Base-by-base conservation (phyloP, 2,113 vertebrate species). In the Cryptomyrus ogoouensis region DNA sequence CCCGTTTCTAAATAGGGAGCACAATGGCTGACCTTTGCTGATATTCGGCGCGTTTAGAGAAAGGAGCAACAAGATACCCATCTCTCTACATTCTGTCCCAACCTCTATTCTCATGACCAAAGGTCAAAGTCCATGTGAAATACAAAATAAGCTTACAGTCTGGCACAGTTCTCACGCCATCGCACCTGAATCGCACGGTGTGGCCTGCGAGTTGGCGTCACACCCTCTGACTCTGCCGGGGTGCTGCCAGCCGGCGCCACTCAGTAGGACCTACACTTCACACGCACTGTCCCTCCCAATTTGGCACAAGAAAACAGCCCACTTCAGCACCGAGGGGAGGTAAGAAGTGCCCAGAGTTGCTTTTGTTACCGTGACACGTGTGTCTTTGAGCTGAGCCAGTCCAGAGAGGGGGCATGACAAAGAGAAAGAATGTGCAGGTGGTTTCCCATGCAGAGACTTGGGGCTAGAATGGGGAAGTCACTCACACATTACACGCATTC, bases 1-100 rank as follows among this genome's bases (percentile, higher is more conserved):
- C 46, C 56, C 5, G 15, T 50, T 90, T 87, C 56, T 74, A 35
- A 90, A 35, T 17, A 47, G 44, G 46, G 17, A 70, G 58, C 83
- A 90, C 89, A 90, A 90, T 70, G 31, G 52, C 27, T 90, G 89
- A 90, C 89, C 89, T 87, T 87, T 90, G 12, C 24, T 50, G 56
- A 87, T n/a, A 84, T 86, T 87, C 46, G 86, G 66, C 31, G n/a
- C n/a, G 9, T 19, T 53, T 49, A 47, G 70, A 49, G 44, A 46
- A 47, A 10, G 5, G 88, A 77, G 47, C n/a, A 50, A 31, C n/a
- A 86, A 86, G 46, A 86, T 49, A n/a, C 17, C 21, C 27, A 89
- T 89, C 62, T 52, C 74, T 24, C 44, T 31, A 39, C 88, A 74
- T 86, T 49, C 47, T 50, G 21, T 49, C 46, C 47, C 46, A 2